These are phyloP conservation scores for Etheostoma cragini DNA, from an alignment of 2,113 vertebrate species.

Conservation along the genomic window DNA sequence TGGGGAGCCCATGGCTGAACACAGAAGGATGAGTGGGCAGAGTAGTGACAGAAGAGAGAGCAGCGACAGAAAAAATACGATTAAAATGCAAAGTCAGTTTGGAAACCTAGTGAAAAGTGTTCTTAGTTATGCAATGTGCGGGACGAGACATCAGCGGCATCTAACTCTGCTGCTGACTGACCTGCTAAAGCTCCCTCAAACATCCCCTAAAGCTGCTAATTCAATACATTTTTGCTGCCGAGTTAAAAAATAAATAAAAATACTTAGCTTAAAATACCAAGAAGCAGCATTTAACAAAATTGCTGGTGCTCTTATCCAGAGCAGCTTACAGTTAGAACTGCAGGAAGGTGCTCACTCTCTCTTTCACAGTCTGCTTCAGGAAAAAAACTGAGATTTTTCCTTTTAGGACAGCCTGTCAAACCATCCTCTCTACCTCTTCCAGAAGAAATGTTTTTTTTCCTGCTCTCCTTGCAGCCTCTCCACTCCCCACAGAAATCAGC, in stretches of 20 bases:
- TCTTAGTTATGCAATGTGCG: conserved; percentile 39
- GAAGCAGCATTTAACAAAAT: conserved; percentile 30
- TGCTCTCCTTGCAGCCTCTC: neutral
- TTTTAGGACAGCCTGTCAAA: conserved; percentile 15
- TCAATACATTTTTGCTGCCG: conserved; percentile 47
- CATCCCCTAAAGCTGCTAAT: conserved; percentile 49
- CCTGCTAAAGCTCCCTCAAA: conserved; percentile 22
- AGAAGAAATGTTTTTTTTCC: neutral
- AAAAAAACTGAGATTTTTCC: conserved; percentile 14
- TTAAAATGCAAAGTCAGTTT: conserved; percentile 8
- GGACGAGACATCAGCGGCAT: conserved; percentile 31
- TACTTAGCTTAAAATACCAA: conserved; percentile 29
- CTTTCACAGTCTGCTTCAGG: conserved; percentile 7
- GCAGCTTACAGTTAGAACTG: conserved; percentile 26
- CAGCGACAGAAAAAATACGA: neutral
- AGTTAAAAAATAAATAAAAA: conserved; percentile 16
- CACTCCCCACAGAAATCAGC: neutral
- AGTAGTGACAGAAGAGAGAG: conserved; percentile 22
- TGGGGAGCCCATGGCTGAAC: conserved; percentile 45
- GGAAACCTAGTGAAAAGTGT: conserved; percentile 15
- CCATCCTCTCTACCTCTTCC: neutral
- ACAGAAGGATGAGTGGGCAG: conserved; percentile 52
- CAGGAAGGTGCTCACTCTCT: conserved; percentile 29
- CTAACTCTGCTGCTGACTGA: conserved; percentile 33
- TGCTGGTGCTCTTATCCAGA: conserved; percentile 15